phyloP scores from a whole-genome alignment of 2,113 vertebrate genomes.

The Cyanocitta stelleri region DNA sequence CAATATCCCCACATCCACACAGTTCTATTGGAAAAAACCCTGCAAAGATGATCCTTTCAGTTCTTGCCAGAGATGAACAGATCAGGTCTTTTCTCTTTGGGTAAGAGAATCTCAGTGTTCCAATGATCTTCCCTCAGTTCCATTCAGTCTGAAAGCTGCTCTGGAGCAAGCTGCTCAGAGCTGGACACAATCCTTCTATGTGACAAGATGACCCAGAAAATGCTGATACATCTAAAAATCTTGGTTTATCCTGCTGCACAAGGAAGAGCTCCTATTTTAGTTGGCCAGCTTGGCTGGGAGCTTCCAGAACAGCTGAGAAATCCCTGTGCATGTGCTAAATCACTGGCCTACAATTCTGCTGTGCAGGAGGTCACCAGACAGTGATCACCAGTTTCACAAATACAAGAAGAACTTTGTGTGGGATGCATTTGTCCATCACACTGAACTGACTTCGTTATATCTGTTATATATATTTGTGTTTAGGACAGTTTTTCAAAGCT shows the following conservation, averaged over 20 bases:
- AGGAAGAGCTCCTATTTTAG: neutral
- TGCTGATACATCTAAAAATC: neutral
- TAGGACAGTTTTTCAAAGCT: neutral
- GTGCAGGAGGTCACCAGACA: neutral
- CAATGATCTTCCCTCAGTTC: neutral
- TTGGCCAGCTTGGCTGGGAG: neutral
- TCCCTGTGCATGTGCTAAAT: neutral
- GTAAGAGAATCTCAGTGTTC: neutral
- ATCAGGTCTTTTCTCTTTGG: neutral
- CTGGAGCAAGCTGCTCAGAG: neutral
- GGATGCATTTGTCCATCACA: neutral
- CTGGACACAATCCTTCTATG: neutral
- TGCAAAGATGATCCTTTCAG: neutral
- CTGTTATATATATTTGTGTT: neutral
- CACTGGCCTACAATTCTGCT: neutral
- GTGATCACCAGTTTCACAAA: neutral
- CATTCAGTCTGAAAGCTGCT: neutral
- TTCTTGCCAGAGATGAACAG: neutral
- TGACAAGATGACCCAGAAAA: neutral
- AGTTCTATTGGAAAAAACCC: neutral
- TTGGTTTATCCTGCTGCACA: neutral
- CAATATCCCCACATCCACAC: neutral
- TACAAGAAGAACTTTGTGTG: neutral
- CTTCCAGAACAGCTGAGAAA: neutral
- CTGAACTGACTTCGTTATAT: fast-evolving